These are phyloP conservation scores for Empidonax traillii DNA, from an alignment of 2,113 vertebrate species.

Conservation along the genomic window DNA sequence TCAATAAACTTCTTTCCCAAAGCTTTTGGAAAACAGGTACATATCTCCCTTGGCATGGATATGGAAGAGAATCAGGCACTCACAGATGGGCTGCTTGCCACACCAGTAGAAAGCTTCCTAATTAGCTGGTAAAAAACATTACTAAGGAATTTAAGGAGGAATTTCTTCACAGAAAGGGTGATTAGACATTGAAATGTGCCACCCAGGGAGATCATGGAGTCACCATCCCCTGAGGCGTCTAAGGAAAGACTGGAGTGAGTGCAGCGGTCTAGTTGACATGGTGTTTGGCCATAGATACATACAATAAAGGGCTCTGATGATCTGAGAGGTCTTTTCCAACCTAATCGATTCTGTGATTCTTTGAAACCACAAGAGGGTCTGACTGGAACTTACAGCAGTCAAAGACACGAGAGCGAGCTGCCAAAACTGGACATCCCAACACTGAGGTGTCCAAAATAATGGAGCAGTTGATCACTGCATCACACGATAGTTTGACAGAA, in stretches of 20 bases:
- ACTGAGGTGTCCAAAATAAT: fast-evolving
- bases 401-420: neutral
- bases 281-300: neutral
- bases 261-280: neutral
- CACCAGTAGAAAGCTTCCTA: neutral
- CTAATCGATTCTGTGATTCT: neutral
- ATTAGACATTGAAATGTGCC: neutral
- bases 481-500: fast-evolving
- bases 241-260: neutral
- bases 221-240: neutral
- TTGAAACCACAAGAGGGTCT: neutral
- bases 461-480: fast-evolving
- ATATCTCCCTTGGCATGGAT: fast-evolving
- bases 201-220: neutral
- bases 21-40: neutral
- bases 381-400: no score
- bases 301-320: neutral
- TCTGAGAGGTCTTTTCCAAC: neutral
- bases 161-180: neutral
- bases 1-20: neutral
- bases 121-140: neutral
- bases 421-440: neutral
- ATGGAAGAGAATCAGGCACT: no score
- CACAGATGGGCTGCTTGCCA: neutral
- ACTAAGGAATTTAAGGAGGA: neutral